These are phyloP conservation scores for Potamarius usumacintae DNA, from an alignment of 2,113 vertebrate species.

Conservation along the genomic window DNA sequence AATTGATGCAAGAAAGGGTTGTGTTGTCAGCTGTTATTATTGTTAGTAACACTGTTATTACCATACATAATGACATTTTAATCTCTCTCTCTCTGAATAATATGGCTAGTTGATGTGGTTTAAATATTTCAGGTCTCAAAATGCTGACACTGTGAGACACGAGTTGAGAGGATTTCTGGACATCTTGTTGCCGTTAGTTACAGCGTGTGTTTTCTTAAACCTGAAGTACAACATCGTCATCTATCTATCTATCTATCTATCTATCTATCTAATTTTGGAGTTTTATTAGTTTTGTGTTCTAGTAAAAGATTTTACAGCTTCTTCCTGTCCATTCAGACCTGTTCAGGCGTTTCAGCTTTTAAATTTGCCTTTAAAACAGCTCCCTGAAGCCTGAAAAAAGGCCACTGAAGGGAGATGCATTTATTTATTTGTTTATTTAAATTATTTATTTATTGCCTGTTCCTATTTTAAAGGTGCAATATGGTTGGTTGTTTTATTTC, in stretches of 20 bases:
- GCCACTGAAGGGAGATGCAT: not conserved
- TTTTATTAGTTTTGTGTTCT: not conserved
- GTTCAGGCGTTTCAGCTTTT: not conserved
- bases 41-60: not conserved
- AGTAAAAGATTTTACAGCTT: not conserved
- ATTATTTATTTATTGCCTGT: not conserved
- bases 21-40: not conserved
- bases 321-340: not conserved
- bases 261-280: not conserved
- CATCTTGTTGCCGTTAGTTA: not conserved
- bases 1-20: not conserved
- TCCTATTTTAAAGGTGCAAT: not conserved
- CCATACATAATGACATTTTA: not conserved
- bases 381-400: not conserved
- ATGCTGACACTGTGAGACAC: not conserved
- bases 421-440: too few species aligned
- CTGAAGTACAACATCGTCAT: too few species aligned
- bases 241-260: too few species aligned
- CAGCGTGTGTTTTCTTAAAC: not conserved
- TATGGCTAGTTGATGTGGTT: not conserved
- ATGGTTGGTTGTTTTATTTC: not conserved
- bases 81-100: not conserved
- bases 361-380: not conserved
- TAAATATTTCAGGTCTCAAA: not conserved
- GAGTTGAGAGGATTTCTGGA: not conserved